Percentiles rank a stretch among this genome's conserved stretches.
Conservation (phyloP, 2,888 invertebrate species). For the Epiblema foenella region DNA sequence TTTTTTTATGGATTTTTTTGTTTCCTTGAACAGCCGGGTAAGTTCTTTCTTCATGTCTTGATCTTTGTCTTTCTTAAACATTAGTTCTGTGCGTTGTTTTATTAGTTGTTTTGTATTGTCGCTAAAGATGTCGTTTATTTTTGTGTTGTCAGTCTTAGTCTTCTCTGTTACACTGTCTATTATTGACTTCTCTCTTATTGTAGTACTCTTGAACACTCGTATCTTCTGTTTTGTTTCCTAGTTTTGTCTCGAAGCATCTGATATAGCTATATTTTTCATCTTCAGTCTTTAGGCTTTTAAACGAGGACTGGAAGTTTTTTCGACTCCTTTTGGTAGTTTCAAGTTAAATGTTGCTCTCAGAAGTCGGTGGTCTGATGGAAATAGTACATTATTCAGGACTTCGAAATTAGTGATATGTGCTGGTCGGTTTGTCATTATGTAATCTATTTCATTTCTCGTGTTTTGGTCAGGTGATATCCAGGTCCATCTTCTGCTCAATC, state of each 20-base stretch:
- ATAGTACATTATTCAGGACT: neutral
- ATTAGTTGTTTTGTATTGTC: no score
- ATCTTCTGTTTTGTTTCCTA: neutral
- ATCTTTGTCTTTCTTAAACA: no score
- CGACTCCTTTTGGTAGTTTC: neutral
- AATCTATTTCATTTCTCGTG: neutral
- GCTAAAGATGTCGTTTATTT: no score
- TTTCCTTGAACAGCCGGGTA: neutral
- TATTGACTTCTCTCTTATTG: no score
- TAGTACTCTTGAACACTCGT: neutral
- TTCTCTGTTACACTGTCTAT: no score
- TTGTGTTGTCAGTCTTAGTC: no score
- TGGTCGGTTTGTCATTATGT: neutral
- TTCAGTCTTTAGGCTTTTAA: neutral
- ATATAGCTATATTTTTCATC: neutral
- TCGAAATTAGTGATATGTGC: neutral
- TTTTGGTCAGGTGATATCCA: neutral
- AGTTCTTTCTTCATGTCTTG: no score
- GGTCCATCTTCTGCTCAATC: neutral
- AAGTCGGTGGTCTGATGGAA: neutral
- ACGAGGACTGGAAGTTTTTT: neutral
- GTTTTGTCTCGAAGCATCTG: neutral
- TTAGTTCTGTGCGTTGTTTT: no score
- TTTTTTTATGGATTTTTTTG: neutral
- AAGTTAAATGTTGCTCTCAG: neutral